Evolutionary conservation across 2,797 vertebrate species (phyloP), one percentile per base, ranked within the genome.

Genomic region (Coccyzus lansbergi): DNA sequence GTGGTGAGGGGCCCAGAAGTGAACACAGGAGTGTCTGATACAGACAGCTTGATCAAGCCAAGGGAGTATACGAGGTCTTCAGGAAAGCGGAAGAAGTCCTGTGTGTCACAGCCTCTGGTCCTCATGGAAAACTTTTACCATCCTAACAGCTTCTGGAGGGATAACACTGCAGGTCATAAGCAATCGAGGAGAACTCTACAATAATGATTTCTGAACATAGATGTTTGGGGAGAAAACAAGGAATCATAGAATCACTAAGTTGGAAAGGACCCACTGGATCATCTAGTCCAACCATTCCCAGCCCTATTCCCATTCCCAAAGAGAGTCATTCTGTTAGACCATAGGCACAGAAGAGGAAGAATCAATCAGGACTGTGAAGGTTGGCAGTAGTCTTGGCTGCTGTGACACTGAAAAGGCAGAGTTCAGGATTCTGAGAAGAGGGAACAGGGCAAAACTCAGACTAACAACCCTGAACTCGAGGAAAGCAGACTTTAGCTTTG

Each of bases 71-170:
- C 10, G 12, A 70, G 36, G 10, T 16, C 36, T 63, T 38, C 38
- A 46, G n/a, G n/a, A 40, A 64, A 48, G 9, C 24, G 7, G 40
- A 83, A 55, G 33, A 72, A 38, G 22, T 22, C 12, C 6, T 40
- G 29, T 1, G 2, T 72, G n/a, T 72, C 59, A 62, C 26, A 55
- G 22, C n/a, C 14, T 56, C 21, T 67, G 28, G 26, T 62, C 56
- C 21, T 70, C n/a, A 8, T 24, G 29, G 9, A 26, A 33, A 15
- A 28, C 49, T 38, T 74, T 17, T 34, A 40, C 20, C 25, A 49
- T 3, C 2, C 29, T 0, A 0, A 40, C 17, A 42, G 8, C 34
- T 65, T 42, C 31, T 58, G 21, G 38, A 38, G 12, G 38, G 38
- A 38, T 38, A 38, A 38, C 38, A 38, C 38, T 38, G 38, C 38